Conservation (phyloP, 2,113 vertebrate genomes). For the Muntiacus muntjak region DNA sequence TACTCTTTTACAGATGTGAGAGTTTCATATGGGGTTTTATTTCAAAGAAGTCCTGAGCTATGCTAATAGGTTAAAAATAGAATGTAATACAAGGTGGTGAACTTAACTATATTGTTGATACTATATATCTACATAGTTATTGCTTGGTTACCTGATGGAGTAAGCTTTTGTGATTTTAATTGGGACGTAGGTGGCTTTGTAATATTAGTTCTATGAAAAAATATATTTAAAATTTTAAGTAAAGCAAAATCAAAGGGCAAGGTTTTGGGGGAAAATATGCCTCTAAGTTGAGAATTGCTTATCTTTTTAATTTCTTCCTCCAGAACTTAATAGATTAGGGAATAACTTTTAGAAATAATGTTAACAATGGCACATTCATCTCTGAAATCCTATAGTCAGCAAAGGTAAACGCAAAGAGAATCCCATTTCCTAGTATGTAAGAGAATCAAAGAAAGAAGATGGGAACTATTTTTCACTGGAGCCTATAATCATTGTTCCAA, state of each 20-base stretch:
- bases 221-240: neutral
- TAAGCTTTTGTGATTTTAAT: neutral
- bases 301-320: neutral
- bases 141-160: neutral
- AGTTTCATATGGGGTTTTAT: neutral
- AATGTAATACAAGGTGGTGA: neutral
- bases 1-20: neutral
- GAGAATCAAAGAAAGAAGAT: constrained; percentile 38
- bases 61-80: neutral
- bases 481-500: constrained; percentile 32
- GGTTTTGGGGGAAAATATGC: neutral
- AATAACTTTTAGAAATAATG: neutral
- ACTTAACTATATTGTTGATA: neutral
- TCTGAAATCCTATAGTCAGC: constrained; percentile 11
- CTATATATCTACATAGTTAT: neutral
- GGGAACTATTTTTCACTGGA: constrained; percentile 26
- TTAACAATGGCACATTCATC: neutral
- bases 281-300: neutral
- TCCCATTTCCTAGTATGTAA: neutral
- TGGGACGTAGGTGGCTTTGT: neutral
- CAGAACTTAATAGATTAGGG: neutral
- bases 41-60: neutral
- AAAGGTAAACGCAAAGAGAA: constrained; percentile 24
- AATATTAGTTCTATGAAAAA: neutral
- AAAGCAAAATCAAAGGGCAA: neutral